Evolutionary conservation across 2,797 vertebrate species (phyloP).

Genomic region (Apogon hyalosoma): DNA sequence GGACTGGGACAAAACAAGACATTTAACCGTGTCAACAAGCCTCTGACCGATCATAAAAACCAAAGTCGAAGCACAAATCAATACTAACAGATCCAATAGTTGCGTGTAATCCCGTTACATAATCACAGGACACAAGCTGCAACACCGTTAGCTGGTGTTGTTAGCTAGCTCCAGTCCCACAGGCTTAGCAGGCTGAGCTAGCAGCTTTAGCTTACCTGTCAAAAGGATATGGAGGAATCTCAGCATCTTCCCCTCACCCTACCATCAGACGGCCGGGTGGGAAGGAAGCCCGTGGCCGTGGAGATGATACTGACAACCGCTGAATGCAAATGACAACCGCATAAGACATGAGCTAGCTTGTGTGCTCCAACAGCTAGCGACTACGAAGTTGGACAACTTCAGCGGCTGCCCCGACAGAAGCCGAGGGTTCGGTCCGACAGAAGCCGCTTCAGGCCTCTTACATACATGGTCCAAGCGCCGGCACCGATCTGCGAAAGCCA

Average conservation of each 20-base stretch:
- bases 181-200: slow-evolving; percentile 5
- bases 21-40: too few species aligned
- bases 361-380: slow-evolving; percentile 37
- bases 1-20: too few species aligned
- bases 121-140: slow-evolving; percentile 17
- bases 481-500: background rate
- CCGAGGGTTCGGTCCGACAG: background rate
- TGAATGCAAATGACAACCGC: slow-evolving; percentile 8
- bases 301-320: slow-evolving; percentile 32
- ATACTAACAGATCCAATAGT: background rate
- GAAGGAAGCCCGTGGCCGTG: slow-evolving; percentile 28
- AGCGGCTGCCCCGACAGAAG: background rate
- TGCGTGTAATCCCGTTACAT: slow-evolving; percentile 27
- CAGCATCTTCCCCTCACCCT: slow-evolving; percentile 73
- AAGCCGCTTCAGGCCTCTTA: background rate
- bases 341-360: slow-evolving; percentile 47
- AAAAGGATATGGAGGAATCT: slow-evolving; percentile 67
- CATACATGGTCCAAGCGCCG: slow-evolving; percentile 3
- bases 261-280: slow-evolving; percentile 62
- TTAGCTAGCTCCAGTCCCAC: slow-evolving; percentile 8
- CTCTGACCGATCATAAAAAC: background rate
- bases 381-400: slow-evolving; percentile 23
- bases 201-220: slow-evolving; percentile 56
- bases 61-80: background rate
- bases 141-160: background rate